phyloP scores from a whole-genome alignment of 2,113 vertebrate genomes.

The Cephalophus harveyi region DNA sequence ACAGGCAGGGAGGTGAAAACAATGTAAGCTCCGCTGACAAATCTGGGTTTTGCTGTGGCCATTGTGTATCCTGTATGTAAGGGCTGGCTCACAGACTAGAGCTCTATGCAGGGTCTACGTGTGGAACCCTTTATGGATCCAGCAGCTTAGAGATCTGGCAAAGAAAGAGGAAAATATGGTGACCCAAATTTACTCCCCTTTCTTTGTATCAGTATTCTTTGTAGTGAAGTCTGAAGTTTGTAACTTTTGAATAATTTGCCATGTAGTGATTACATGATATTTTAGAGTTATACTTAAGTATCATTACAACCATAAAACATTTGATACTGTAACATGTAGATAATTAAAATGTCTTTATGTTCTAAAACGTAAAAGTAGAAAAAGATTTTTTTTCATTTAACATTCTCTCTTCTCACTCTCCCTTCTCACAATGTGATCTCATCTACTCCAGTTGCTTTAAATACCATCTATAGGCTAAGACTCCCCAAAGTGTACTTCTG shows the following conservation, averaged over 20 bases:
- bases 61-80: neutral
- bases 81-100: neutral
- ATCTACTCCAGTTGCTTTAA: neutral
- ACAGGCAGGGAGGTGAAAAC: neutral
- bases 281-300: neutral
- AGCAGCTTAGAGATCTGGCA: neutral
- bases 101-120: accelerated
- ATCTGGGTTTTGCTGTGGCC: neutral
- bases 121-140: no score
- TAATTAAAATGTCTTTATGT: neutral
- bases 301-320: neutral
- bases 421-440: neutral
- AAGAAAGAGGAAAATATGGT: neutral
- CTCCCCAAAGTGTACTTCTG: neutral
- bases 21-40: neutral
- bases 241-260: neutral
- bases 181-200: neutral
- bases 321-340: neutral
- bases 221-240: neutral
- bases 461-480: neutral
- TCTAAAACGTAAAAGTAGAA: neutral
- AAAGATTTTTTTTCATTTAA: neutral
- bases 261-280: neutral
- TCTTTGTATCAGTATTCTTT: neutral
- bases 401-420: neutral